Evolutionary conservation across 2,797 vertebrate genomes (phyloP).

Genomic region (Alfaro cultratus): DNA sequence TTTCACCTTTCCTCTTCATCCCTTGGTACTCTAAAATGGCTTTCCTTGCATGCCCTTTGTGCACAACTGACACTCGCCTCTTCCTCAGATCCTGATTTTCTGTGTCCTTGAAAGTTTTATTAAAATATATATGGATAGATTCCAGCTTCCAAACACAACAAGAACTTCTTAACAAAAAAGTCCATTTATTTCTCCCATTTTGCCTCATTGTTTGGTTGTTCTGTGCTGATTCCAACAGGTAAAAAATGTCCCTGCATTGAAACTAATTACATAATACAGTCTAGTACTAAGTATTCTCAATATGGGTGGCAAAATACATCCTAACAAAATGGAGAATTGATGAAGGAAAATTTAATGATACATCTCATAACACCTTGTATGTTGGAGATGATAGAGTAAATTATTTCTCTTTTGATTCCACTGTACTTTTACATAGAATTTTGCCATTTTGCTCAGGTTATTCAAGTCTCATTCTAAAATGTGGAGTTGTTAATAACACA

Average conservation of each 20-base stretch:
- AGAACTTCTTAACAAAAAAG: not conserved
- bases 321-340: not conserved
- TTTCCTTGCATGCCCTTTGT: slow-evolving; percentile 35
- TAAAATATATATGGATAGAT: not conserved
- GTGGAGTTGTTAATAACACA: not conserved
- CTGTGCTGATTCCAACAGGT: not conserved
- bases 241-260: not conserved
- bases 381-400: not conserved
- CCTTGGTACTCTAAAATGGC: slow-evolving; percentile 24
- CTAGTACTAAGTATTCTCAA: not conserved
- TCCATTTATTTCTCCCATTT: not conserved
- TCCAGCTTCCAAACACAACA: not conserved
- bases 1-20: slow-evolving; percentile 22
- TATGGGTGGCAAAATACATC: not conserved
- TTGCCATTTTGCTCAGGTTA: not conserved
- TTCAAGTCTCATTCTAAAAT: not conserved
- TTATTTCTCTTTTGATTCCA: not conserved
- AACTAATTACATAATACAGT: not conserved
- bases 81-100: slow-evolving; percentile 10
- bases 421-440: not conserved
- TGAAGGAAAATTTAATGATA: not conserved
- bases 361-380: not conserved
- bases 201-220: not conserved
- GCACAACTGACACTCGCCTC: slow-evolving; percentile 18
- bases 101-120: slow-evolving; percentile 39